phyloP scores from a whole-genome alignment of 2,888 invertebrate genomes.

The Hoplodrina ambigua region DNA sequence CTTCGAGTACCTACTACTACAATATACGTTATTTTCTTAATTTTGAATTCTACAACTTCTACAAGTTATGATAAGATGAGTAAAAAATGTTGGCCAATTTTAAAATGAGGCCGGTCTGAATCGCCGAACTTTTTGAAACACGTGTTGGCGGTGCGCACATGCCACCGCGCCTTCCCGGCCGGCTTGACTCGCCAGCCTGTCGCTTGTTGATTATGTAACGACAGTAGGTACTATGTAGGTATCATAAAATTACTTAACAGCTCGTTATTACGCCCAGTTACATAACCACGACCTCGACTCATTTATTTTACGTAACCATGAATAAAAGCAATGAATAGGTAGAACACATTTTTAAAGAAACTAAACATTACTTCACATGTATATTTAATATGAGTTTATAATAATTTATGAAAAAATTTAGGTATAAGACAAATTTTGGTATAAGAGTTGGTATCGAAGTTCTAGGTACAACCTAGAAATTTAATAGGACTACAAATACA shows the following conservation, averaged over 20 bases:
- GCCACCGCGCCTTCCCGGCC: conserved; percentile 47
- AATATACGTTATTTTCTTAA: conserved; percentile 6
- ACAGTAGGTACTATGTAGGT: conserved; percentile 57
- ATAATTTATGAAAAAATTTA: conserved; percentile 75
- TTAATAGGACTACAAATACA: conserved; percentile 73
- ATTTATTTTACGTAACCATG: conserved; percentile 61
- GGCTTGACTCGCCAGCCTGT: conserved; percentile 56
- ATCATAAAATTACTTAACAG: conserved; percentile 66
- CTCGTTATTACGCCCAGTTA: conserved; percentile 61
- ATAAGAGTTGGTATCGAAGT: conserved; percentile 83
- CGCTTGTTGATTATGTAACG: conserved; percentile 62
- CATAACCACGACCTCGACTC: conserved; percentile 59
- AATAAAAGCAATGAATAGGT: conserved; percentile 43
- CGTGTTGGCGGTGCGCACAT: conserved; percentile 49
- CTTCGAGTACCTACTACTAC: not conserved
- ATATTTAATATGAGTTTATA: conserved; percentile 69
- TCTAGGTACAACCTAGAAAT: conserved; percentile 79
- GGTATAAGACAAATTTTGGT: conserved; percentile 80
- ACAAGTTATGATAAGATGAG: not conserved
- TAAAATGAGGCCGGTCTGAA: not conserved
- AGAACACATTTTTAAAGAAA: conserved; percentile 42
- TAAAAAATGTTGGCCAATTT: conserved; percentile 3
- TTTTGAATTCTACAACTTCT: conserved; percentile 1
- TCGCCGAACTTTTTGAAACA: conserved; percentile 38
- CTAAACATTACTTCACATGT: conserved; percentile 64